Percentiles rank a stretch among this genome's conserved stretches.
Conservation (phyloP, 2,888 invertebrate genomes). For the Hetaerina titia region DNA sequence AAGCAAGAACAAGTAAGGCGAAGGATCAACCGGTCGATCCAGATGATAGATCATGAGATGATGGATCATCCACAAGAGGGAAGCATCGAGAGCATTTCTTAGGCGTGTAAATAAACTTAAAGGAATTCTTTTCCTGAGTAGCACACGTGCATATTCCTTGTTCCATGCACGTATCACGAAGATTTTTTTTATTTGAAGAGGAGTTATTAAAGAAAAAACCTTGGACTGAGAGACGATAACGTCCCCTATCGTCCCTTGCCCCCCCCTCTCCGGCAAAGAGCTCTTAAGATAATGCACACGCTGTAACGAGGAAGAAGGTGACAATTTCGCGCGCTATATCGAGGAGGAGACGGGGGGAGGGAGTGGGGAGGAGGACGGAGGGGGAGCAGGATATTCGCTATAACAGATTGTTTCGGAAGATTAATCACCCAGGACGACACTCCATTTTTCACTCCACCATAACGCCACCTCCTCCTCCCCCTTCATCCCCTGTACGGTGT, state of each 20-base stretch:
- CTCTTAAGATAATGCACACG: conserved; percentile 5
- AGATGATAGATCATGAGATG: too few relatives aligned
- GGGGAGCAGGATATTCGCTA: conserved; percentile 37
- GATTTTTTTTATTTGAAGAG: neutral
- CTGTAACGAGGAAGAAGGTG: neutral
- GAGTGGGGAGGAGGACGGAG: neutral
- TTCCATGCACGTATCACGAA: neutral
- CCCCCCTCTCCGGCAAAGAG: neutral
- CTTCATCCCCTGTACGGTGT: neutral
- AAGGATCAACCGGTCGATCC: too few relatives aligned
- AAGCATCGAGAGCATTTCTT: too few relatives aligned
- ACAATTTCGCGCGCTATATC: conserved; percentile 10
- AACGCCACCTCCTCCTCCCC: neutral
- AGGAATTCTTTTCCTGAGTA: neutral
- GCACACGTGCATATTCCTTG: neutral
- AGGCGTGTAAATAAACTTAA: too few relatives aligned
- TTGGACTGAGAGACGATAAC: neutral
- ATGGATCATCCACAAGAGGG: too few relatives aligned
- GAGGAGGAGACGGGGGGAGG: neutral
- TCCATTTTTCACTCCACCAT: conserved; percentile 50
- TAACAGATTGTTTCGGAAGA: conserved; percentile 63
- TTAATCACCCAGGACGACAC: conserved; percentile 59
- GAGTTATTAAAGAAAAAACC: neutral
- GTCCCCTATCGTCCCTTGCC: neutral
- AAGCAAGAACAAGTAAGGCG: too few relatives aligned